phyloP scores from a whole-genome alignment of 2,797 vertebrate species.

The Platyrinchus mystaceus region DNA sequence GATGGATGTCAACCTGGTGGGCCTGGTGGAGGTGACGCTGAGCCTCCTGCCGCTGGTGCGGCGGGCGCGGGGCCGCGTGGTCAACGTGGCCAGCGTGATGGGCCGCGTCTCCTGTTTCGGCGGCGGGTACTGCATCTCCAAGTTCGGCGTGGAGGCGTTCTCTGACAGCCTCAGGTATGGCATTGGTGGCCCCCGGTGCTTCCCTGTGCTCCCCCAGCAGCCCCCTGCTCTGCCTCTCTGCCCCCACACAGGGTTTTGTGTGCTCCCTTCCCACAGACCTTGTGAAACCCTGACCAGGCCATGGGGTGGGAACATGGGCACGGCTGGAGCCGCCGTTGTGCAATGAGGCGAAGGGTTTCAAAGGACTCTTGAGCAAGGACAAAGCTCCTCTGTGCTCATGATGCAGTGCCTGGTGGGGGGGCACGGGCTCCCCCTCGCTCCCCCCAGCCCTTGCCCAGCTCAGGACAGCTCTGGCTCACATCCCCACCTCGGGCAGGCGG shows the following conservation, averaged over 20 bases:
- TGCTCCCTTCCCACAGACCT: not conserved
- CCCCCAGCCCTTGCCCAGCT: fast-evolving
- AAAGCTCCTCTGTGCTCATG: not conserved
- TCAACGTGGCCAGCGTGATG: constrained; percentile 83
- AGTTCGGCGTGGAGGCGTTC: constrained; percentile 86
- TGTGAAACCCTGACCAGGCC: not conserved
- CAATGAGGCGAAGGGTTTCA: not conserved
- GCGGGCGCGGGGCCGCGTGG: constrained; percentile 79
- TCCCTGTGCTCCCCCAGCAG: not conserved
- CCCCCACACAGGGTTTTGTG: fast-evolving
- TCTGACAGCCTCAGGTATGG: constrained; percentile 84
- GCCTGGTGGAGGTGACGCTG: constrained; percentile 74
- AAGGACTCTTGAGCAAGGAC: not conserved
- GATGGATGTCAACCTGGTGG: constrained; percentile 69
- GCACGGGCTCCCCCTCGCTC: fast-evolving
- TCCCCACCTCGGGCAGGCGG: not conserved
- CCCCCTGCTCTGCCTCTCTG: no score
- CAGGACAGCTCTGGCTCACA: not conserved
- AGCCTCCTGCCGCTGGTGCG: constrained; percentile 84
- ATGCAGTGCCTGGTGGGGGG: fast-evolving
- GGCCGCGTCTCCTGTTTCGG: constrained; percentile 80
- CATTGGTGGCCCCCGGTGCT: not conserved
- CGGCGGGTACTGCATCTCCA: constrained; percentile 85
- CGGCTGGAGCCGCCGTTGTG: not conserved
- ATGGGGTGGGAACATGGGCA: fast-evolving